Evolutionary conservation across 2,113 vertebrate genomes (phyloP).

Genomic region (Erpornis zantholeuca): DNA sequence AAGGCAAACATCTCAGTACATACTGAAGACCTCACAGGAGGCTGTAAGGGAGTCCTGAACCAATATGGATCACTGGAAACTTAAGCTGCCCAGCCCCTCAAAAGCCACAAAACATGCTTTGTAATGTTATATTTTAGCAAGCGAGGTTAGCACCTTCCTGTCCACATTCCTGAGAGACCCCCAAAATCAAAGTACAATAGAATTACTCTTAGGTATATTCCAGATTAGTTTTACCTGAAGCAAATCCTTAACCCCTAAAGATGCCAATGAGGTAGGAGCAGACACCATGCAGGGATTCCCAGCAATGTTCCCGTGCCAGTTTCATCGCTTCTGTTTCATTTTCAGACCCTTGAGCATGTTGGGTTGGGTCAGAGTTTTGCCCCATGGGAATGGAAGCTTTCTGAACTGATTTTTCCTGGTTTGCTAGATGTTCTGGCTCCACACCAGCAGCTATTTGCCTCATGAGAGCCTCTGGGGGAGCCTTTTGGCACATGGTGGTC

Average conservation of each 20-base stretch:
- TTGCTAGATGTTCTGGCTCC: background rate
- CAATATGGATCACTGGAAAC: background rate
- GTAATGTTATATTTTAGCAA: background rate
- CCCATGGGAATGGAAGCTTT: background rate
- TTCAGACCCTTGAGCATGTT: background rate
- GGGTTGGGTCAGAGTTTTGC: background rate
- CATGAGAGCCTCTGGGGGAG: conserved; percentile 74
- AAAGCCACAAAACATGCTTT: background rate
- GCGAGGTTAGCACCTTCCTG: rapidly evolving
- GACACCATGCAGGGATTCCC: conserved; percentile 76
- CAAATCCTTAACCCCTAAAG: conserved; percentile 68
- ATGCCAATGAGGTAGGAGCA: conserved; percentile 79
- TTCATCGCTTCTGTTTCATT: conserved; percentile 66
- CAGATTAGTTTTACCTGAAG: conserved; percentile 54
- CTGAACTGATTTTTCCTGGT: background rate
- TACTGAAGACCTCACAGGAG: background rate
- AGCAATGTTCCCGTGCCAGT: conserved; percentile 77
- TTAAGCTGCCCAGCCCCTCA: background rate
- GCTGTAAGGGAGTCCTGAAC: background rate
- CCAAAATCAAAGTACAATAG: background rate
- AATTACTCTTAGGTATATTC: background rate
- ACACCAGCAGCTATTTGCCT: conserved; percentile 66
- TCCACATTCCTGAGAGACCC: background rate
- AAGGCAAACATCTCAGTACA: background rate
- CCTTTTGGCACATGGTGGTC: conserved; percentile 79